Evolutionary conservation across 2,113 vertebrate genomes (phyloP).

Genomic region (Cichladusa arquata): DNA sequence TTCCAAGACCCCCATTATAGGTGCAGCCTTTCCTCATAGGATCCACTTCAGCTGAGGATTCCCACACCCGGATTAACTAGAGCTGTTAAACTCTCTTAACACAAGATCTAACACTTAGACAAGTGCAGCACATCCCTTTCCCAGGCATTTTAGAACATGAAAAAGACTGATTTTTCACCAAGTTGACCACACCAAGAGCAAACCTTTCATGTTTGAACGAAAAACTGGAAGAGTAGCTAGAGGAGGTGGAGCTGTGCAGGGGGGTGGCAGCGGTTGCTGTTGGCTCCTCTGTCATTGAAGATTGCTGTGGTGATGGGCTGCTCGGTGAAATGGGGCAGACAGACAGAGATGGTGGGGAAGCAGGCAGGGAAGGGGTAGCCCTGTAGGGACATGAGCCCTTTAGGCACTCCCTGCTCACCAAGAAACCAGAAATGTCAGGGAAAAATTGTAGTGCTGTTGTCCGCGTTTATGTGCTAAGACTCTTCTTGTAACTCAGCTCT

Average conservation of each 20-base stretch:
- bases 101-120: neutral
- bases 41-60: neutral
- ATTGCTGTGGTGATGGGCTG: neutral
- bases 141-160: neutral
- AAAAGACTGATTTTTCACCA: neutral
- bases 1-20: neutral
- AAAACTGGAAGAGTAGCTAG: neutral
- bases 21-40: neutral
- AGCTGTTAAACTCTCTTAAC: neutral
- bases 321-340: fast-evolving
- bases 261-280: fast-evolving
- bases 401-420: neutral
- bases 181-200: neutral
- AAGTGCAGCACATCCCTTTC: neutral
- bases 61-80: fast-evolving
- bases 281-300: fast-evolving
- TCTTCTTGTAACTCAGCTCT: neutral
- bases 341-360: neutral
- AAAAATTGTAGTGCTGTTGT: fast-evolving
- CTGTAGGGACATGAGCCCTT: neutral
- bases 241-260: neutral
- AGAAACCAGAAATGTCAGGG: fast-evolving
- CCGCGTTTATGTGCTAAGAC: too few relatives aligned
- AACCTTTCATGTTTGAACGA: neutral
- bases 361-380: neutral